These are phyloP conservation scores for Loripinus fragilis DNA, from an alignment of 2,888 invertebrate genomes.

Conservation along the genomic window DNA sequence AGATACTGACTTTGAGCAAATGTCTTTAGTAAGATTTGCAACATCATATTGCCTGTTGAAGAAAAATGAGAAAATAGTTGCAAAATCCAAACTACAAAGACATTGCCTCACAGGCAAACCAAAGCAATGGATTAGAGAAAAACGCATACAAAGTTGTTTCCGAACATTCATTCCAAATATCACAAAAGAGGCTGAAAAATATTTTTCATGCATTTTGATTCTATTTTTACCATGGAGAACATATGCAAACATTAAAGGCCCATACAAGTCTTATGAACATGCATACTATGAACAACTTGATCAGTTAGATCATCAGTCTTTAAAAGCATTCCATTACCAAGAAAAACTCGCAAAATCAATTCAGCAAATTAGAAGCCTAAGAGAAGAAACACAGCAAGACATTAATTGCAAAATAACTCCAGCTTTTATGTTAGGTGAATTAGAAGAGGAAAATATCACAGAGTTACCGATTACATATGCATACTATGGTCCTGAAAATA, in stretches of 20 bases:
- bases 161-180: slow-evolving; percentile 3
- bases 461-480: too few relatives aligned
- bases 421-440: background rate
- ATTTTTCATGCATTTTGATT: background rate
- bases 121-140: slow-evolving; percentile 3
- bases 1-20: background rate
- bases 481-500: background rate
- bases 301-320: background rate
- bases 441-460: too few relatives aligned
- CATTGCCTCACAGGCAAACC: slow-evolving; percentile 6
- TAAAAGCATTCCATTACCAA: background rate
- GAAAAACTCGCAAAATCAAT: background rate
- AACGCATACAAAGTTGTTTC: background rate
- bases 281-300: background rate
- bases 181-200: background rate
- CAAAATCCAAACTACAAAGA: background rate
- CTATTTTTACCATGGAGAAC: slow-evolving; percentile 15
- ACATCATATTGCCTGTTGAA: slow-evolving; percentile 12
- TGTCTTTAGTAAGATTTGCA: slow-evolving; percentile 25
- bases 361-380: slow-evolving; percentile 14
- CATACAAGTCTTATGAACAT: background rate
- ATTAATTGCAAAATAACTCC: slow-evolving; percentile 3
- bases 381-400: slow-evolving; percentile 1
- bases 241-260: background rate
- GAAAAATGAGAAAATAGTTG: slow-evolving; percentile 6